Percentiles rank a stretch among this genome's conserved stretches.
phyloP scores from a whole-genome alignment of 2,797 vertebrate species.

The Eospalax fontanierii region DNA sequence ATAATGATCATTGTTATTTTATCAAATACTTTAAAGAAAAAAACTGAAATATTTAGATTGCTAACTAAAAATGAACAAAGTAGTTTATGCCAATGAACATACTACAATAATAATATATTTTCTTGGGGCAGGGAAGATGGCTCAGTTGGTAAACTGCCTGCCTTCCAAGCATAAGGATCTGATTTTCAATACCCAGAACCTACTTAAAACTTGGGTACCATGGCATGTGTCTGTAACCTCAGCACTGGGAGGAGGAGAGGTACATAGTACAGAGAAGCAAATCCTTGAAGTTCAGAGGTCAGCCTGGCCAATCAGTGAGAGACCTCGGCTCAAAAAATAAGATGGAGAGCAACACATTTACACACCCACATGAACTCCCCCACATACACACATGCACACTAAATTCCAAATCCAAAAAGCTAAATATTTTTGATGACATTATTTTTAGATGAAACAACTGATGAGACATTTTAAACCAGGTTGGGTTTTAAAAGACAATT shows the following conservation, averaged over 20 bases:
- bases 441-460: slow-evolving; percentile 62
- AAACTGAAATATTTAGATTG: slow-evolving; percentile 27
- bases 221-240: too few species aligned
- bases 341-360: not conserved
- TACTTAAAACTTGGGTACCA: too few species aligned
- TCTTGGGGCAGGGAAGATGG: too few species aligned
- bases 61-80: slow-evolving; percentile 57
- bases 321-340: too few species aligned
- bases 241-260: too few species aligned
- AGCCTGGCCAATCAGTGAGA: too few species aligned
- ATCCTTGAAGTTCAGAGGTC: too few species aligned
- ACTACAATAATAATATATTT: slow-evolving; percentile 16
- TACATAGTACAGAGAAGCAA: too few species aligned
- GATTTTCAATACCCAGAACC: too few species aligned
- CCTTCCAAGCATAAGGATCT: too few species aligned
- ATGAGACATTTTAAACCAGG: slow-evolving; percentile 45
- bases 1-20: slow-evolving; percentile 30
- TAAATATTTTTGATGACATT: slow-evolving; percentile 22
- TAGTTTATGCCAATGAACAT: slow-evolving; percentile 1
- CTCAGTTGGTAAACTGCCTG: too few species aligned
- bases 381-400: not conserved
- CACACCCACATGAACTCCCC: not conserved
- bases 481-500: slow-evolving; percentile 22
- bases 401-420: not conserved
- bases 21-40: slow-evolving; percentile 54